Base-by-base conservation (phyloP, 2,888 invertebrate species). In the Pristionchus entomophagus region DNA sequence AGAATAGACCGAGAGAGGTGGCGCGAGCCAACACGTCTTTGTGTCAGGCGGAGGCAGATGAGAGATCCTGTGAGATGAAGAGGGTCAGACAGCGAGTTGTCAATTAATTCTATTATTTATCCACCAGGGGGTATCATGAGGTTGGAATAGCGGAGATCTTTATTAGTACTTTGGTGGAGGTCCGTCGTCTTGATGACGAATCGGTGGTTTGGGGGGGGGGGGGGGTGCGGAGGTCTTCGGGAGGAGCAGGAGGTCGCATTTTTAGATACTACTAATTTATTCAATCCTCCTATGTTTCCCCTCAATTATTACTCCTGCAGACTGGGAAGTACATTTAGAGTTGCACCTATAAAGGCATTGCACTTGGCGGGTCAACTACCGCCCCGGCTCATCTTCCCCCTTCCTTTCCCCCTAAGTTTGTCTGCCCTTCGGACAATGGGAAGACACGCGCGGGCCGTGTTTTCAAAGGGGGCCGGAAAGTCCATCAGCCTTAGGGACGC, bases 361-460 rank as follows among this genome's bases (percentile, higher is more conserved):
- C 41, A 45, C 73, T 73, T 26, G 41, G 41, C 4, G n/a, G 73
- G 41, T 73, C 73, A 26, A 73, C 73, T 73, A 6, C n/a, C n/a
- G n/a, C n/a, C n/a, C n/a, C n/a, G n/a, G n/a, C n/a, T 62, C 14
- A 26, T 62, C 29, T 35, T 14, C 65, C 38, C 73, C 26, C 73
- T 38, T n/a, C 41, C 69, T 69, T 32, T 29, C 32, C 62, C 32
- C 17, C 26, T n/a, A 73, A 73, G 73, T 73, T 73, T 73, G 73
- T 26, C n/a, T 45, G 73, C 41, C 73, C 73, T 73, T 73, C 38
- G 41, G 41, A 73, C 73, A 38, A 38, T 73, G n/a, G 73, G 73
- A 45, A 12, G 73, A 10, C 17, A 45, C 45, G n/a, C n/a, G n/a
- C n/a, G n/a, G n/a, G n/a, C 73, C 10, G 73, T 65, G 35, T 65